Evolutionary conservation across 2,797 vertebrate species (phyloP).

Genomic region (Micrastur ruficollis): DNA sequence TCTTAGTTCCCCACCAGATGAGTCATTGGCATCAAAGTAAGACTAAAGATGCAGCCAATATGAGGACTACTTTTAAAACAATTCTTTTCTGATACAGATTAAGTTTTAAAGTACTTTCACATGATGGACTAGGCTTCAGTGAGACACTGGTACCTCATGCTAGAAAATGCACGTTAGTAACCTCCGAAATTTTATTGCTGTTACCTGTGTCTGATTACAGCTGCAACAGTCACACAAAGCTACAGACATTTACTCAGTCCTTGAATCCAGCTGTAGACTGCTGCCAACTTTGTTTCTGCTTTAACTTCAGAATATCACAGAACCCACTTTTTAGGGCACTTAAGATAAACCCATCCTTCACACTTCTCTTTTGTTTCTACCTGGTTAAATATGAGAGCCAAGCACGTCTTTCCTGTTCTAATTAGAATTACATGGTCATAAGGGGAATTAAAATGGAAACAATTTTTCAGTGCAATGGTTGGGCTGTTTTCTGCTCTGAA

Average conservation of each 20-base stretch:
- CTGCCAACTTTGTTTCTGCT: background rate
- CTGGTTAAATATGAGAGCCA: fast-evolving
- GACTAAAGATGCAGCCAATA: background rate
- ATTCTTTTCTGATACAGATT: background rate
- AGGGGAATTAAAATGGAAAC: background rate
- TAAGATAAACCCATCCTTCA: background rate
- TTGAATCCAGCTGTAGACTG: background rate
- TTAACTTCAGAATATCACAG: background rate
- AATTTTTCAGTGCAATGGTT: background rate
- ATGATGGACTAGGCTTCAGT: background rate
- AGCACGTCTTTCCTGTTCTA: background rate
- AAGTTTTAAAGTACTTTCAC: background rate
- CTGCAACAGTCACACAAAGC: background rate
- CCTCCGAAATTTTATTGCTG: background rate
- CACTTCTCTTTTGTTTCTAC: background rate
- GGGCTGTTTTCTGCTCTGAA: background rate
- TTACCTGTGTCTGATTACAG: background rate
- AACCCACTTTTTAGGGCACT: background rate
- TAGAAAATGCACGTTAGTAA: background rate
- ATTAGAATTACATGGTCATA: background rate
- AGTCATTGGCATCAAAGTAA: background rate
- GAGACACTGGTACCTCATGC: background rate
- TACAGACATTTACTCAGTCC: background rate
- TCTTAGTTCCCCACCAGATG: background rate
- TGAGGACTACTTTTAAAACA: background rate